Percentiles rank a stretch among this genome's conserved stretches.
These are phyloP conservation scores for Campoletis raptor DNA, from an alignment of 2,888 invertebrate genomes.

Conservation along the genomic window DNA sequence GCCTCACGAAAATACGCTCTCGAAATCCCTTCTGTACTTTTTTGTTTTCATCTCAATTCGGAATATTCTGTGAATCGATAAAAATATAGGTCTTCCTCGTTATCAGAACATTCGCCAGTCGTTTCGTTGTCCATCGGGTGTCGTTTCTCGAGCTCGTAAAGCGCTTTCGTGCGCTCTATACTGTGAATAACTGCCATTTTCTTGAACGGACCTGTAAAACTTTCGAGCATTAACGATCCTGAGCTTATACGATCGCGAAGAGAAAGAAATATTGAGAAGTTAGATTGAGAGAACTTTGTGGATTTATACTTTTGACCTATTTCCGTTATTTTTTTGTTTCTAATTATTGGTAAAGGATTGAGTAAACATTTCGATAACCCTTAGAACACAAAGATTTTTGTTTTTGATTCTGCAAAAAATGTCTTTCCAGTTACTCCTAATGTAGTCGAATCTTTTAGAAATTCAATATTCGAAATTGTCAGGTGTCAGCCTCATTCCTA, in stretches of 20 bases:
- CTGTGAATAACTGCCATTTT: constrained; percentile 31
- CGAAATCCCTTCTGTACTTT: constrained; percentile 11
- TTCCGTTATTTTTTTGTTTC: not conserved
- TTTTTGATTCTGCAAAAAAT: not conserved
- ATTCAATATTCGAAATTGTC: constrained; percentile 1
- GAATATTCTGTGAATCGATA: constrained; percentile 21
- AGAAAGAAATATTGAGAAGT: constrained; percentile 9
- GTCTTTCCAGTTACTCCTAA: not conserved
- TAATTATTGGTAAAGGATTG: not conserved
- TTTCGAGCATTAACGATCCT: constrained; percentile 55
- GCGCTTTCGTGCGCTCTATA: constrained; percentile 8
- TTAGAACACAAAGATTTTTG: not conserved
- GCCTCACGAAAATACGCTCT: not conserved
- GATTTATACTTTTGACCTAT: constrained; percentile 35
- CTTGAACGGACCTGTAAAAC: constrained; percentile 39
- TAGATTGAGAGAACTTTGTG: constrained; percentile 36
- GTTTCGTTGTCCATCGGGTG: constrained; percentile 40
- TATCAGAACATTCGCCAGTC: constrained; percentile 51
- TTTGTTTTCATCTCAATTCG: constrained; percentile 3
- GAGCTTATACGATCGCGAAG: constrained; percentile 7
- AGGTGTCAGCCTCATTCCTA: not conserved
- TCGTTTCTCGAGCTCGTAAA: constrained; percentile 57
- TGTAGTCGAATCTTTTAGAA: not conserved
- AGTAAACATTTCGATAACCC: not conserved
- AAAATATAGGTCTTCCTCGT: constrained; percentile 53